Conservation (phyloP, 2,888 invertebrate genomes). For the Vannuccia rotundouncinata region DNA sequence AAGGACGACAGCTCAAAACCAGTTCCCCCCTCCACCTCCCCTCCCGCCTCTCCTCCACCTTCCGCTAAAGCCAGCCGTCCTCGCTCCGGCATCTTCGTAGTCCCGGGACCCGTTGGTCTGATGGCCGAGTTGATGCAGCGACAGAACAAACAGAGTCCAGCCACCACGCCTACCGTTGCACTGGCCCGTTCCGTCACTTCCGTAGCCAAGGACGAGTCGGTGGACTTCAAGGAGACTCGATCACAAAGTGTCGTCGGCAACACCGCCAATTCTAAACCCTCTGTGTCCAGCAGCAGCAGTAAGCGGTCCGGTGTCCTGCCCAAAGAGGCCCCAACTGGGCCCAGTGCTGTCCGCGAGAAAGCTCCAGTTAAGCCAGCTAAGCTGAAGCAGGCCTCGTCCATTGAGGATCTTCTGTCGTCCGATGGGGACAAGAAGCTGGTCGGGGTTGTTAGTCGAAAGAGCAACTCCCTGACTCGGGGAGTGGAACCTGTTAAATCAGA, state of each 20-base stretch:
- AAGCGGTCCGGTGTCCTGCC: background rate
- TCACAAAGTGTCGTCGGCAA: no score
- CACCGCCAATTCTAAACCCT: no score
- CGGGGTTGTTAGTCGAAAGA: background rate
- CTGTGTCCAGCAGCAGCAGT: no score
- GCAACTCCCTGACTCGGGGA: constrained; percentile 1
- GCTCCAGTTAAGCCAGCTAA: background rate
- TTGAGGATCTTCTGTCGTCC: background rate
- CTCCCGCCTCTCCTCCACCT: background rate
- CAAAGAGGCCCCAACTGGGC: background rate
- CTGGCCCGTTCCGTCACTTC: no score
- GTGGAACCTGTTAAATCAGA: no score
- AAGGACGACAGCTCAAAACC: no score
- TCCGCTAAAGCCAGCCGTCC: background rate
- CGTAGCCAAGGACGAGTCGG: no score
- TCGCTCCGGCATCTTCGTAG: background rate
- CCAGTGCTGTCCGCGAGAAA: background rate
- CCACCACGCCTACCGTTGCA: background rate
- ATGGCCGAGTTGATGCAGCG: background rate
- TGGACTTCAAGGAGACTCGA: no score
- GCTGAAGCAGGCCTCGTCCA: background rate
- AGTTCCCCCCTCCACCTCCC: background rate
- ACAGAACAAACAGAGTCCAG: background rate
- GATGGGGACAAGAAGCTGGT: background rate
- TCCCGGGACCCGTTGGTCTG: background rate